phyloP scores from a whole-genome alignment of 2,888 invertebrate genomes.

The Erpobdella octoculata region DNA sequence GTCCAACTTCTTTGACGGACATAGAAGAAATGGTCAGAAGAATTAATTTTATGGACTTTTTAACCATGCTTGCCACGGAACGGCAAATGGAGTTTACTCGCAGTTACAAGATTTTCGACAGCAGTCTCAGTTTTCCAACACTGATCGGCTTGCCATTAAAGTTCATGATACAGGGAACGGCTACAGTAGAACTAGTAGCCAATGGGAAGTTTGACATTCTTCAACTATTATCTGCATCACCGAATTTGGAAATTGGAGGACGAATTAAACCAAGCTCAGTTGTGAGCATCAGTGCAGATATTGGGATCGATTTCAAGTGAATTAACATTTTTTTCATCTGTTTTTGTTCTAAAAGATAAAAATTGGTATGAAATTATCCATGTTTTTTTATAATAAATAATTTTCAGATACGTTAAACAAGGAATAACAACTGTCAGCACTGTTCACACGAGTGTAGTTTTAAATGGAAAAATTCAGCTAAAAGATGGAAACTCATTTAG shows the following conservation, averaged over 20 bases:
- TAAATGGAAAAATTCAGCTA: conserved; percentile 67
- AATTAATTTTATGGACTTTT: conserved; percentile 52
- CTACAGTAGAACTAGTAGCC: conserved; percentile 73
- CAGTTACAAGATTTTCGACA: conserved; percentile 73
- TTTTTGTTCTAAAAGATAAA: no score
- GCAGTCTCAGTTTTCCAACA: conserved; percentile 74
- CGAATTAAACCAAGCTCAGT: conserved; percentile 74
- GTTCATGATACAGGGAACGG: conserved; percentile 75
- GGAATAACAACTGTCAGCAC: conserved; percentile 77
- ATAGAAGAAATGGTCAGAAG: conserved; percentile 34
- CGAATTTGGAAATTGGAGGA: conserved; percentile 68
- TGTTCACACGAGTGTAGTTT: conserved; percentile 73
- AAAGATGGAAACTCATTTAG: conserved; percentile 64
- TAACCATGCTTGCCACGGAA: conserved; percentile 60
- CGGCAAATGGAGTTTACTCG: conserved; percentile 69
- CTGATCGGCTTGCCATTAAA: conserved; percentile 75
- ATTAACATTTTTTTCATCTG: no score
- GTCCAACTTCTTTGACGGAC: conserved; percentile 40
- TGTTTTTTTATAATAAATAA: no score
- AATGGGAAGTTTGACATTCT: conserved; percentile 71
- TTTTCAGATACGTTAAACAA: conserved; percentile 54
- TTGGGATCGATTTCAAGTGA: conserved; percentile 74
- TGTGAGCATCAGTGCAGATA: conserved; percentile 71
- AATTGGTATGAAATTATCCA: no score
- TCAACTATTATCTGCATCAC: conserved; percentile 51